Percentiles rank a stretch among this genome's conserved stretches.
Evolutionary conservation across 2,113 vertebrate species (phyloP).

Genomic region (Tinamus guttatus): DNA sequence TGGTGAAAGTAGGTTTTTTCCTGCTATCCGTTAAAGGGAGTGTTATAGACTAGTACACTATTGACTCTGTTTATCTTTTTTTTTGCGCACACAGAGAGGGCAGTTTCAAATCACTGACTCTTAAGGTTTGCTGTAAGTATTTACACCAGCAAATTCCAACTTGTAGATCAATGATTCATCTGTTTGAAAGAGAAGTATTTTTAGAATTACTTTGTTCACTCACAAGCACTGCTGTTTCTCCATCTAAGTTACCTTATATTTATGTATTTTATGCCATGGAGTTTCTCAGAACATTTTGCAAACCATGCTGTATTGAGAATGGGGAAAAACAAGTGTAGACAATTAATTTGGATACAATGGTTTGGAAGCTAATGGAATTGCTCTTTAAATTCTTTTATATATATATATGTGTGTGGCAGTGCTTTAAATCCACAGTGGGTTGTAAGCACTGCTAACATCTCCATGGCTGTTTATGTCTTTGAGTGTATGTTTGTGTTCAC

Average conservation of each 20-base stretch:
- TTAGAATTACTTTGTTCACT: background rate
- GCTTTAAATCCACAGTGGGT: background rate
- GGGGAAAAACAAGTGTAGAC: background rate
- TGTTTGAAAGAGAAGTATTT: background rate
- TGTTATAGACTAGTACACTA: background rate
- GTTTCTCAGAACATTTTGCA: background rate
- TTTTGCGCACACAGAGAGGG: accelerated
- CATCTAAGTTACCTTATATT: background rate
- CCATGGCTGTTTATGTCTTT: background rate
- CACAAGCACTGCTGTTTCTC: background rate
- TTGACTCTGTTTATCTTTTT: slow-evolving; percentile 6
- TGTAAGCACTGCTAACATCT: background rate
- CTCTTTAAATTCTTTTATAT: background rate
- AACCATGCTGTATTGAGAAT: background rate
- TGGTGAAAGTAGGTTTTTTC: background rate
- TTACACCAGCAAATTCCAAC: background rate
- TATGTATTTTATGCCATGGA: background rate
- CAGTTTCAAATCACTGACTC: background rate
- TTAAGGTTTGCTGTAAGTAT: background rate
- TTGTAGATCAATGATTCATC: background rate
- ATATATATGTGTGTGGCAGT: background rate
- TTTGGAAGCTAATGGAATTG: background rate
- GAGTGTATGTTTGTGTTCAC: background rate
- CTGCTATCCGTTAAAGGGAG: background rate
- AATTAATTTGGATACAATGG: background rate